Evolutionary conservation across 2,888 invertebrate species (phyloP).

Genomic region (Balanococcus diminutus): DNA sequence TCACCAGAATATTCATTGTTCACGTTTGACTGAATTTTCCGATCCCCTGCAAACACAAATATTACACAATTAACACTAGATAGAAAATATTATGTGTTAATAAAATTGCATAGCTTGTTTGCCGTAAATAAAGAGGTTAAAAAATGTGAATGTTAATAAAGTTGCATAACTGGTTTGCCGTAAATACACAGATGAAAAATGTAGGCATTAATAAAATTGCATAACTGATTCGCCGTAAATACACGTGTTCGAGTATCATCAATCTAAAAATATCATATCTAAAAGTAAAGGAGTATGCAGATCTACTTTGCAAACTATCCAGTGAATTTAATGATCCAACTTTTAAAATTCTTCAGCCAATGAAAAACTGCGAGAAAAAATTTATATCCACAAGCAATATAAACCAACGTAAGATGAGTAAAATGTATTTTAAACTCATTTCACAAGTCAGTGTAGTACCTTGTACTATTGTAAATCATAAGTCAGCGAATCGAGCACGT

Average conservation of each 20-base stretch:
- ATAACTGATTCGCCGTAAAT: conserved; percentile 12
- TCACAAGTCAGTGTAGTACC: neutral
- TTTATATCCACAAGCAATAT: neutral
- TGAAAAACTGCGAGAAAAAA: neutral
- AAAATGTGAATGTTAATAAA: conserved; percentile 4
- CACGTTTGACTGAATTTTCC: too few relatives aligned
- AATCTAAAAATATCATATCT: neutral
- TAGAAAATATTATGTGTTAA: neutral
- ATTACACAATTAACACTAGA: neutral
- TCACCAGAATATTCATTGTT: too few relatives aligned
- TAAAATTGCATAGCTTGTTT: too few relatives aligned
- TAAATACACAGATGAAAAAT: conserved; percentile 3
- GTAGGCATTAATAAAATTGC: neutral
- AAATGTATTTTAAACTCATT: too few relatives aligned
- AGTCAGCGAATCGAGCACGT: neutral
- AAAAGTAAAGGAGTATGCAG: neutral
- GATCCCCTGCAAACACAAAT: neutral
- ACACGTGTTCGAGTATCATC: neutral
- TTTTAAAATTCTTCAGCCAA: neutral
- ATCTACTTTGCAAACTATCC: neutral
- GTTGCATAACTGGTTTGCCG: conserved; percentile 1
- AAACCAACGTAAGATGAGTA: neutral
- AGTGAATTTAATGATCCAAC: neutral
- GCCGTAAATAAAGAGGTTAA: neutral
- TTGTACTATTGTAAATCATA: neutral